Evolutionary conservation across 2,113 vertebrate genomes (phyloP).

Genomic region (Zosterops japonicus): DNA sequence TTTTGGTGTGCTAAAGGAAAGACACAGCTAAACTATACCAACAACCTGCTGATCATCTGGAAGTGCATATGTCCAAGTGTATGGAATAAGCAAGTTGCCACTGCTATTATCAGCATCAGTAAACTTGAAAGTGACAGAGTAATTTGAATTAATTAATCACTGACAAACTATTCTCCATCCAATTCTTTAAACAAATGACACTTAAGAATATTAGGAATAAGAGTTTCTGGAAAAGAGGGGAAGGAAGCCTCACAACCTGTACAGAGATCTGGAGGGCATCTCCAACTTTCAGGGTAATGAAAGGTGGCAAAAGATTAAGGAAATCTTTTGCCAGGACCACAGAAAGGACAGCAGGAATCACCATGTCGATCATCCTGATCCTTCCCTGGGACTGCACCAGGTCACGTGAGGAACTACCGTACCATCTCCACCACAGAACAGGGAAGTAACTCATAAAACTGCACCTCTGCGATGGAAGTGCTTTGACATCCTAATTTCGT

Average conservation of each 20-base stretch:
- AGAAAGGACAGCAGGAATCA: background rate
- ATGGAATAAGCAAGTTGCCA: background rate
- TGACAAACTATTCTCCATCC: background rate
- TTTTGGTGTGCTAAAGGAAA: background rate
- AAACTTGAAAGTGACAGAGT: background rate
- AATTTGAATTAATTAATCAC: background rate
- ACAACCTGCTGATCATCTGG: background rate
- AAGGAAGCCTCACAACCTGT: background rate
- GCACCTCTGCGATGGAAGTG: background rate
- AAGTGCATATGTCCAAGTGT: background rate
- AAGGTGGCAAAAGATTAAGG: background rate
- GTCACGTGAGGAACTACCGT: background rate
- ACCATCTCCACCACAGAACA: background rate
- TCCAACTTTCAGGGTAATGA: background rate
- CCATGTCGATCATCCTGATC: accelerated
- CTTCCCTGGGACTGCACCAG: background rate
- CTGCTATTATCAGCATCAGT: background rate
- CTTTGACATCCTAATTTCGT: background rate
- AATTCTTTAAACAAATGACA: background rate
- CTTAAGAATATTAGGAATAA: background rate
- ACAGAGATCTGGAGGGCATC: background rate
- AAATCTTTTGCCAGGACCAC: background rate
- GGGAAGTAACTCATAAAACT: background rate
- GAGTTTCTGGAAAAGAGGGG: background rate
- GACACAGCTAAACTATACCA: background rate